Evolutionary conservation across 2,888 invertebrate species (phyloP), one percentile per base, ranked within the genome.

Genomic region (Norana najaformis): DNA sequence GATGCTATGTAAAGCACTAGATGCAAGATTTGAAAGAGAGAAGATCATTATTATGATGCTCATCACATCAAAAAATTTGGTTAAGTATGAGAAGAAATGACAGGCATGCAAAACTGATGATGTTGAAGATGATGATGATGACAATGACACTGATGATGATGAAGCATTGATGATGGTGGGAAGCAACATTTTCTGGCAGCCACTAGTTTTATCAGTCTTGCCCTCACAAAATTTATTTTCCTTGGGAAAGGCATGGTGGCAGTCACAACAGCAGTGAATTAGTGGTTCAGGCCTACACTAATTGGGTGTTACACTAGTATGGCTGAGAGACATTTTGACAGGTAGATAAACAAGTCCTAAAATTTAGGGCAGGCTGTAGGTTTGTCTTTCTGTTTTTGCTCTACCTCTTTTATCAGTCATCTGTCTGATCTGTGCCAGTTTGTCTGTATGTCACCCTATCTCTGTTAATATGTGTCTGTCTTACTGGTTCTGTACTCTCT

Each of bases 61-160:
- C 69, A 69, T 69, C n/a, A n/a, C 69, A 16, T 69, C n/a, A 11
- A 69, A 69, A n/a, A n/a, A 69, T 69, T 69, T 69, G 69, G 69
- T 69, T 69, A 69, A 69, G 69, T n/a, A 69, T 69, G 69, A n/a
- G 69, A 69, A 69, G 30, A 69, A n/a, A 30, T 69, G 30, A 16
- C 30, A 69, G 69, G n/a, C 30, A 69, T 41, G 30, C 30, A n/a
- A n/a, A 30, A 3, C 23, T 38, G 88, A 88, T 30, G 88, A 88
- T 85, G 36, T 20, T 41, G 47, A 16, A 30, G 47, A 88, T 47
- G 35, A 88, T 23, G 85, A 88, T 23, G 88, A 88, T 38, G 88
- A 88, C 38, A 18, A 8, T 88, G 5, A 38, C 37, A 2, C 4
- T 38, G 20, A 88, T n/a, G 20, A 41, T 38, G 4, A 83, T 34